Base-by-base conservation (phyloP, 2,888 invertebrate species). In the Lasioglossum zephyrum region DNA sequence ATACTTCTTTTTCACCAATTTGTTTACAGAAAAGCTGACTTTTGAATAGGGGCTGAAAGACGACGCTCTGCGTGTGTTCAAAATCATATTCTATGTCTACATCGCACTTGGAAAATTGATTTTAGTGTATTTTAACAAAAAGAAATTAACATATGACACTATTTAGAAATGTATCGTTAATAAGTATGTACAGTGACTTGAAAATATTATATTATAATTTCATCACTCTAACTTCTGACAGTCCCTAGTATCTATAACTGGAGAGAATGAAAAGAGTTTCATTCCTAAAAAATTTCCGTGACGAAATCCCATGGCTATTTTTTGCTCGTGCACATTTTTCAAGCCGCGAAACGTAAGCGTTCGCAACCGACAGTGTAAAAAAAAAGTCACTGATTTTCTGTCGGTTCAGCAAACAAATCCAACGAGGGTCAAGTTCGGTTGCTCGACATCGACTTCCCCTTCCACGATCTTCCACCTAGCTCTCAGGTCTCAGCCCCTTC, bases 391-490 rank as follows among this genome's bases (percentile, higher is more conserved):
- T 73, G 36, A 77, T 81, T 80, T 75, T 78, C 81, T 70, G 60
- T 69, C 53, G 47, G 31, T 73, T 77, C 76, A 79, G 60, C 76
- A 41, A 76, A 75, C 82, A 88, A 74, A 87, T 88, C 78, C 78
- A 31, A 41, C 75, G 74, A 85, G 88, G 85, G 85, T 88, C 88
- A 88, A 87, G 88, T 88, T 87, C 82, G 79, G 82, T 82, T 88
- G 88, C 88, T 79, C 85, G 82, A 82, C 85, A 81, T 79, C 80
- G 70, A 53, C 66, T 81, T 82, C 88, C 63, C 77, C 77, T 63
- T 49, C 78, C 77, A 57, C 13, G 31, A 31, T 57, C 47, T 53
- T 69, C 77, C 74, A 79, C 76, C 73, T 73, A 77, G 73, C 78
- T 63, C 69, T 77, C 77, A 70, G 39, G 76, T 84, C 84, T 57